Evolutionary conservation across 2,797 vertebrate species (phyloP).

Genomic region (Prunella strophiata): DNA sequence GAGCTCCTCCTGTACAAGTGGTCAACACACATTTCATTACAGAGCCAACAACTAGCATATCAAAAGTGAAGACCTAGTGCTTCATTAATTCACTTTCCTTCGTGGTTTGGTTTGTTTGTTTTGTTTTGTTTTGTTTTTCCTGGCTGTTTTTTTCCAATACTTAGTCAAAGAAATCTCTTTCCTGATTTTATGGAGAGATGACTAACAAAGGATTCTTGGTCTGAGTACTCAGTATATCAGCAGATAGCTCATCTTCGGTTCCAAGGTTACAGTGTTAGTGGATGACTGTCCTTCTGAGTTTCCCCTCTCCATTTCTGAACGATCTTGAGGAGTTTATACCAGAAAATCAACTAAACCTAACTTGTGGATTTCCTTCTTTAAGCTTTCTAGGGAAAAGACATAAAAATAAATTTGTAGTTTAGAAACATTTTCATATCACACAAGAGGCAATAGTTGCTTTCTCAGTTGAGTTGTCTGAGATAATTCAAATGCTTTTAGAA

Average conservation of each 20-base stretch:
- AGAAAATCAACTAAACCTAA: background rate
- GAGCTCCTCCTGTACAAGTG: constrained; percentile 2
- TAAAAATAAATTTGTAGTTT: background rate
- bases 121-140: background rate
- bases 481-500: background rate
- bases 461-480: background rate
- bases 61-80: constrained; percentile 27
- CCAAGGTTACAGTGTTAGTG: background rate
- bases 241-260: background rate
- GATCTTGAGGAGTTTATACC: background rate
- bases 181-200: background rate
- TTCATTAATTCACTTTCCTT: constrained; percentile 25
- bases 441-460: background rate
- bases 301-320: background rate
- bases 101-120: background rate
- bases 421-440: background rate
- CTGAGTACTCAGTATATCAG: background rate
- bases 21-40: constrained; percentile 43
- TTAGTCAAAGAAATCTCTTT: background rate
- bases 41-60: background rate
- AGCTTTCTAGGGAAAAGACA: background rate
- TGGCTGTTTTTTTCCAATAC: background rate
- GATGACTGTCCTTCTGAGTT: background rate
- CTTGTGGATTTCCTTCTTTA: background rate
- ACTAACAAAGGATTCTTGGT: background rate